A percentile compares a stretch with the other conserved stretches of the same genome.
Evolutionary conservation across 2,797 vertebrate species (phyloP).

Genomic region (Babyrousa celebensis): DNA sequence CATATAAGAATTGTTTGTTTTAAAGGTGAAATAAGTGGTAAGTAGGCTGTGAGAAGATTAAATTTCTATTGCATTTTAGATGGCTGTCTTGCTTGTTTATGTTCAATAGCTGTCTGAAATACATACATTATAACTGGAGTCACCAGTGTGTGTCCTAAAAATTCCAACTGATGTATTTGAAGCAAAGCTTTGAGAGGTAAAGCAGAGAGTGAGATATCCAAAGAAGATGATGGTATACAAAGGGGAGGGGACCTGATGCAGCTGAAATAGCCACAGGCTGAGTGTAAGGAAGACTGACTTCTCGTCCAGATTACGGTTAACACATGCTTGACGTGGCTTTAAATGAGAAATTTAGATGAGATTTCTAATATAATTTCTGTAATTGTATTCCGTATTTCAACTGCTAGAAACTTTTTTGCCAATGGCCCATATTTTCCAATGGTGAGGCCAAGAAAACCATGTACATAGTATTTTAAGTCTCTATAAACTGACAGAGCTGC

Average conservation of each 20-base stretch:
- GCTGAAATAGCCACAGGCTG: not conserved
- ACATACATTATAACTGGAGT: not conserved
- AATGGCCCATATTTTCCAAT: not conserved
- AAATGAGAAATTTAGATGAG: not conserved
- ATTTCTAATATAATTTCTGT: not conserved
- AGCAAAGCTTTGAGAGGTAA: not conserved
- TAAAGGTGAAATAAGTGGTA: conserved; percentile 21
- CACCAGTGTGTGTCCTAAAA: not conserved
- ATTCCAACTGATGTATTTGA: not conserved
- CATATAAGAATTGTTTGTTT: not conserved
- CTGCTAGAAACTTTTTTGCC: not conserved
- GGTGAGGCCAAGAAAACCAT: not conserved
- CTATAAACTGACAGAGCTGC: not conserved
- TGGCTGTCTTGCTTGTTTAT: conserved; percentile 20
- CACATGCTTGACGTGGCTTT: not conserved
- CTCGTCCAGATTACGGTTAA: not conserved
- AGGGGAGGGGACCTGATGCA: not conserved
- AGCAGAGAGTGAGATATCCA: not conserved
- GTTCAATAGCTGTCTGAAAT: conserved; percentile 13
- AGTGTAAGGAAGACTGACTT: not conserved
- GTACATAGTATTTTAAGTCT: not conserved
- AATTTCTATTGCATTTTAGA: conserved; percentile 48
- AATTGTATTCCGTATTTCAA: not conserved
- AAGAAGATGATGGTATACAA: not conserved
- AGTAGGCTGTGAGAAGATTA: conserved; percentile 29